Evolutionary conservation across 2,888 invertebrate species (phyloP).

Genomic region (Cinara cedri): DNA sequence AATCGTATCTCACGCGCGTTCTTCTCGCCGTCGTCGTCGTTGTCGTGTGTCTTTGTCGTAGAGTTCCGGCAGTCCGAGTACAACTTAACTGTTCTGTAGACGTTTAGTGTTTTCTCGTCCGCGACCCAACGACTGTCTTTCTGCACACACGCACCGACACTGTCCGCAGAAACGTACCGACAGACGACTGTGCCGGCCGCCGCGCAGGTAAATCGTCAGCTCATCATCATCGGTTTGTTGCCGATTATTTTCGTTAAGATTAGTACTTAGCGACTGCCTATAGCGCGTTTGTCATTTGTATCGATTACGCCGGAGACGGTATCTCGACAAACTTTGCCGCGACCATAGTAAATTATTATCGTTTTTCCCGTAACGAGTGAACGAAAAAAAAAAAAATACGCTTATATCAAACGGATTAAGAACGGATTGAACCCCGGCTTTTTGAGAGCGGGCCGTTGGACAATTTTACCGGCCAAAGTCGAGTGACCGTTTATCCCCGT

Average conservation of each 20-base stretch:
- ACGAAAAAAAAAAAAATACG: too few species aligned
- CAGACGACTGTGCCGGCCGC: conserved; percentile 16
- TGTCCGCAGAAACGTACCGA: background rate
- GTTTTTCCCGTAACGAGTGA: too few species aligned
- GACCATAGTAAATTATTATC: too few species aligned
- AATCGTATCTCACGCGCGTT: background rate
- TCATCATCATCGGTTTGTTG: background rate
- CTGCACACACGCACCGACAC: background rate
- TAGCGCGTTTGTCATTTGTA: too few species aligned
- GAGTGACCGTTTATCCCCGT: background rate
- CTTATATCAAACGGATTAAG: too few species aligned
- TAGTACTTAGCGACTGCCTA: too few species aligned
- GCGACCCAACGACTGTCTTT: background rate
- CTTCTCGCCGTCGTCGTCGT: background rate
- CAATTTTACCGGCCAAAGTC: background rate
- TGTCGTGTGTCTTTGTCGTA: background rate
- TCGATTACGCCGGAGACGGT: too few species aligned
- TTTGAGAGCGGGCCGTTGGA: too few species aligned
- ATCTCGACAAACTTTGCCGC: too few species aligned
- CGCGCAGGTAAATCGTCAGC: conserved; percentile 30
- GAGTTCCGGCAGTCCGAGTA: background rate
- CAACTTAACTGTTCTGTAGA: too few species aligned
- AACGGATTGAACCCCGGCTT: too few species aligned
- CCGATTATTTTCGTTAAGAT: background rate
- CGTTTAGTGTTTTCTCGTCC: background rate